Evolutionary conservation across 2,888 invertebrate species (phyloP).

Genomic region (Mantis religiosa): DNA sequence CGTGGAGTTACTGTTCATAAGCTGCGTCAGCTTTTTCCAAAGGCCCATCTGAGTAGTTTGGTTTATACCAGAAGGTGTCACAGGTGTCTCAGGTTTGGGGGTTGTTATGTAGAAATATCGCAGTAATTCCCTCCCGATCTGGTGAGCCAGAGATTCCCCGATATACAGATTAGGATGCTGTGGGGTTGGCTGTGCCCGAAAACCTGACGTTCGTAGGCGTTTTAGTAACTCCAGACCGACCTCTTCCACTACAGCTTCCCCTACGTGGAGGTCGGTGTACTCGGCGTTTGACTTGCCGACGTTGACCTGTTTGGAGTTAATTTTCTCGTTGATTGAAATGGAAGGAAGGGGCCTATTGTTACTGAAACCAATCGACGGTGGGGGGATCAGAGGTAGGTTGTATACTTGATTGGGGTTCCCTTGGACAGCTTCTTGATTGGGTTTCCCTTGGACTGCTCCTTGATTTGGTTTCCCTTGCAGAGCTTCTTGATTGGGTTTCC

Average conservation of each 20-base stretch:
- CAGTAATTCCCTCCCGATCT: neutral
- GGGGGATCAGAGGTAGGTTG: too few relatives aligned
- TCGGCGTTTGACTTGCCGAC: neutral
- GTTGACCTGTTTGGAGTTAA: neutral
- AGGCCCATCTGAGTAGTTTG: neutral
- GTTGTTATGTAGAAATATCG: neutral
- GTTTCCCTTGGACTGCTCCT: too few relatives aligned
- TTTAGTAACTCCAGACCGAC: neutral
- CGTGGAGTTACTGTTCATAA: neutral
- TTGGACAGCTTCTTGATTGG: too few relatives aligned
- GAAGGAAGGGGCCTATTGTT: neutral
- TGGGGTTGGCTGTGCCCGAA: neutral
- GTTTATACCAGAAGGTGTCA: neutral
- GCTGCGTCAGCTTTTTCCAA: neutral
- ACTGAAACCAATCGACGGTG: neutral
- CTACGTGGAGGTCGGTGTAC: neutral
- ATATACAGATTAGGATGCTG: neutral
- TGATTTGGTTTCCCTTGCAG: too few relatives aligned
- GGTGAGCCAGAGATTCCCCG: neutral
- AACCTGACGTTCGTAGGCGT: neutral
- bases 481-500: too few relatives aligned
- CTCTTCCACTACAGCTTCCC: neutral
- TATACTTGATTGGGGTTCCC: too few relatives aligned
- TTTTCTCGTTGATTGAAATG: neutral
- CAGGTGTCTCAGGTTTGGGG: neutral